Conservation (phyloP, 2,797 vertebrate genomes). For the Loris lydekkerianus region DNA sequence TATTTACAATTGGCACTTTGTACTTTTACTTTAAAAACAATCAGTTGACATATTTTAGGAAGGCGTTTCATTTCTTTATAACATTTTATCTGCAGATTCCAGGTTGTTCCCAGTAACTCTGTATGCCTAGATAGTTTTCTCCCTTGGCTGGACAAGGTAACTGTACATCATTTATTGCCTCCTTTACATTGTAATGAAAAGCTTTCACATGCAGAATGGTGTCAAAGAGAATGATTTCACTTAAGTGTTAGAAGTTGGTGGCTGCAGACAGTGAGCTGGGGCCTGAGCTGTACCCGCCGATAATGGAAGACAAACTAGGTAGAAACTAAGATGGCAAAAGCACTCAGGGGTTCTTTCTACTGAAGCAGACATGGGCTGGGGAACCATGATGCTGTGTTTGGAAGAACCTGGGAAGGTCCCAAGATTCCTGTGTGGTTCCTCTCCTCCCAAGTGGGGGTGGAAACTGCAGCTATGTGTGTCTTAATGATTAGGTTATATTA, state of each 20-base stretch:
- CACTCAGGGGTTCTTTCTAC: not conserved
- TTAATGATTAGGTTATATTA: not conserved
- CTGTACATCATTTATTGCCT: not conserved
- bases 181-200: not conserved
- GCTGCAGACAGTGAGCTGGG: not conserved
- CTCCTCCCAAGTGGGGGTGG: no score
- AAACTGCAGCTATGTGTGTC: not conserved
- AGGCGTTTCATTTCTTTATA: not conserved
- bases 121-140: not conserved
- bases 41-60: not conserved
- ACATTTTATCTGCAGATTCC: not conserved
- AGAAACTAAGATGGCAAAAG: not conserved
- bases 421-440: not conserved
- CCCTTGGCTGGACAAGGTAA: not conserved
- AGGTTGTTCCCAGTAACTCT: constrained; percentile 29
- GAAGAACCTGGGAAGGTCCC: not conserved
- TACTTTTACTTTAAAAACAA: not conserved
- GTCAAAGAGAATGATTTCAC: constrained; percentile 3
- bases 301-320: not conserved
- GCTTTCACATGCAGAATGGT: not conserved
- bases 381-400: not conserved
- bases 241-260: not conserved
- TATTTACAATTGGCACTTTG: not conserved
- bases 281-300: not conserved
- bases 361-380: not conserved